A percentile compares a stretch with the other conserved stretches of the same genome.
Conservation (phyloP, 1,140 invertebrate species). For the Anagrus nilaparvatae region DNA sequence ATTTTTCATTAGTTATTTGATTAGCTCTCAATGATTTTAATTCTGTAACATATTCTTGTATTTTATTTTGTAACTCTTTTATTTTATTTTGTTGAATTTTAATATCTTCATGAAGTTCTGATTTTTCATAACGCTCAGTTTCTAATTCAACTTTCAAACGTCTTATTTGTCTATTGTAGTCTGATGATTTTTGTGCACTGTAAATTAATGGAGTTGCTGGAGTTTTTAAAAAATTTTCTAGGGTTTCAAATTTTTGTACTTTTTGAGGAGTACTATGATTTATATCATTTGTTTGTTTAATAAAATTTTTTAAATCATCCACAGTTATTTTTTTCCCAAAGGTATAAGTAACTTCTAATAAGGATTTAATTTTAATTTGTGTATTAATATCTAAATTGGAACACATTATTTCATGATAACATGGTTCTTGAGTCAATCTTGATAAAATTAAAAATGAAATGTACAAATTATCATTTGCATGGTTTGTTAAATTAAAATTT, state of each 20-base stretch:
- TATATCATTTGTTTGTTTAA: constrained; percentile 12
- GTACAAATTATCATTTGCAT: constrained; percentile 19
- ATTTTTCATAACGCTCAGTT: constrained; percentile 33
- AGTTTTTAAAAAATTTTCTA: constrained; percentile 33
- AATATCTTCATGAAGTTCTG: constrained; percentile 33
- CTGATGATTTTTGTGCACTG: constrained; percentile 27
- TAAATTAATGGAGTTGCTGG: constrained; percentile 28
- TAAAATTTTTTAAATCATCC: constrained; percentile 23
- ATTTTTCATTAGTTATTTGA: constrained; percentile 14
- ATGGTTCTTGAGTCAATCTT: constrained; percentile 27
- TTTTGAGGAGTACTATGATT: constrained; percentile 16
- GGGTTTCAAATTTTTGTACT: constrained; percentile 19
- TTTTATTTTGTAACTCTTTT: constrained; percentile 26
- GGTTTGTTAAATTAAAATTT: constrained; percentile 19
- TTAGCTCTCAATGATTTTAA: constrained; percentile 22
- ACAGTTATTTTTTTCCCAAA: constrained; percentile 28
- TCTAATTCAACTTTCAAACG: constrained; percentile 27
- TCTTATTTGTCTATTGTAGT: constrained; percentile 29
- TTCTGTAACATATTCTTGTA: constrained; percentile 24
- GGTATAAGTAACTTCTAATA: constrained; percentile 31
- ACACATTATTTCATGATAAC: constrained; percentile 34
- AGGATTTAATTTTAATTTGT: constrained; percentile 36
- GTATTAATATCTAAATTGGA: constrained; percentile 27
- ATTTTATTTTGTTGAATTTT: constrained; percentile 28
- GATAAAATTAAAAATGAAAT: constrained; percentile 29